Evolutionary conservation across 2,113 vertebrate species (phyloP), one percentile per base, ranked within the genome.

Genomic region (Limnothrissa miodon): DNA sequence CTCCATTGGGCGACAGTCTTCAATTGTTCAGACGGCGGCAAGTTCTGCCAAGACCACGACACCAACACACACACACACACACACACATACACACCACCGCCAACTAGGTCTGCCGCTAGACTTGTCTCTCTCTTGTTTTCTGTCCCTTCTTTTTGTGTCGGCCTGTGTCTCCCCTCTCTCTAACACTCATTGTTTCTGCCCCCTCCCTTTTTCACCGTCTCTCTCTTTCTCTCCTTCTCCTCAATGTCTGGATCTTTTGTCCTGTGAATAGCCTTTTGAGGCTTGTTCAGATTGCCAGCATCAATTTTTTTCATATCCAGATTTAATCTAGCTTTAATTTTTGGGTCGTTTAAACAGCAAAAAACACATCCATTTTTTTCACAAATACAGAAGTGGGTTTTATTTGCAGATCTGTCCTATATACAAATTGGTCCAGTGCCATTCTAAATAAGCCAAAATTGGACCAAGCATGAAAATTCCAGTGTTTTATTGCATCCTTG

Each of bases 11-110:
- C 66, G 25, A 74, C 66, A 74, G 25, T 9, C 66, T 74, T 33
- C 79, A 79, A 84, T 86, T 84, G 85, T 86, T 84, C 74, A 81
- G 80, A 62, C 9, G 36, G 36, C 42, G 10, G 23, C 79, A 11
- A 39, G 83, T 81, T 80, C 21, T 80, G 0, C 85, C 80, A 70
- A 81, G 85, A 90, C 85, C 88, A 74, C 45, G 39, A 66, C 59
- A 74, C 29, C 66, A 74, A 39, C 78, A 42, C 66, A 36, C 66
- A 29, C 59, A 66, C 59, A 66, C 25, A 66, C 25, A 66, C 59
- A 66, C 59, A 66, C 59, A 33, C 25, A 66, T 0, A 33, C 25
- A 29, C 59, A 66, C 48, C 53, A 19, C 25, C 29, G 29, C 66
- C 66, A 36, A 36, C 33, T 70, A 11, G 62, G 29, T 23, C 2